Percentiles rank a stretch among this genome's conserved stretches.
These are phyloP conservation scores for Bombus sylvicola DNA, from an alignment of 1,140 invertebrate genomes.

Conservation along the genomic window DNA sequence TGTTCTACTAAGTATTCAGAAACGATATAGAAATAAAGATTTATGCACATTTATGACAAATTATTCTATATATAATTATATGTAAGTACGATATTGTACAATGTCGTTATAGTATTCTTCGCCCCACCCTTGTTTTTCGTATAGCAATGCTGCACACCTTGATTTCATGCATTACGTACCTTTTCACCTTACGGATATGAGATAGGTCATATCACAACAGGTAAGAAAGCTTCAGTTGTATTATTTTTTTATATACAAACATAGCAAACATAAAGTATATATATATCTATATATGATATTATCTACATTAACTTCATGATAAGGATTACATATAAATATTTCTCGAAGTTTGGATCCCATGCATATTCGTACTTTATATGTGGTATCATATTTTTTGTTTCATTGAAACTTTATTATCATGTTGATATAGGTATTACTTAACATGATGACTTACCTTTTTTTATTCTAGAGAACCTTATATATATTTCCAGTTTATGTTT, in stretches of 20 bases:
- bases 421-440: not conserved
- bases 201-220: slow-evolving; percentile 60
- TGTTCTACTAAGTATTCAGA: not conserved
- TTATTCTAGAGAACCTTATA: not conserved
- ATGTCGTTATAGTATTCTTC: slow-evolving; percentile 27
- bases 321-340: slow-evolving; percentile 24
- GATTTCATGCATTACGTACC: slow-evolving; percentile 65
- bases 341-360: not conserved
- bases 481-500: slow-evolving; percentile 20
- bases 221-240: slow-evolving; percentile 41
- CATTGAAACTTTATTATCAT: not conserved
- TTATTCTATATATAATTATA: slow-evolving; percentile 9
- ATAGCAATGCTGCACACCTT: slow-evolving; percentile 63
- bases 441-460: not conserved
- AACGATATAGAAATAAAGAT: not conserved
- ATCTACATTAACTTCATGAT: not conserved
- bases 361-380: not conserved
- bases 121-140: slow-evolving; percentile 51
- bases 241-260: not conserved
- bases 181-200: slow-evolving; percentile 64
- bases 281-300: not conserved
- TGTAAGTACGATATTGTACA: slow-evolving; percentile 14
- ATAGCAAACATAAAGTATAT: not conserved
- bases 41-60: slow-evolving; percentile 1
- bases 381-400: not conserved